Conservation (phyloP, 2,113 vertebrate species). For the Columbina picui region DNA sequence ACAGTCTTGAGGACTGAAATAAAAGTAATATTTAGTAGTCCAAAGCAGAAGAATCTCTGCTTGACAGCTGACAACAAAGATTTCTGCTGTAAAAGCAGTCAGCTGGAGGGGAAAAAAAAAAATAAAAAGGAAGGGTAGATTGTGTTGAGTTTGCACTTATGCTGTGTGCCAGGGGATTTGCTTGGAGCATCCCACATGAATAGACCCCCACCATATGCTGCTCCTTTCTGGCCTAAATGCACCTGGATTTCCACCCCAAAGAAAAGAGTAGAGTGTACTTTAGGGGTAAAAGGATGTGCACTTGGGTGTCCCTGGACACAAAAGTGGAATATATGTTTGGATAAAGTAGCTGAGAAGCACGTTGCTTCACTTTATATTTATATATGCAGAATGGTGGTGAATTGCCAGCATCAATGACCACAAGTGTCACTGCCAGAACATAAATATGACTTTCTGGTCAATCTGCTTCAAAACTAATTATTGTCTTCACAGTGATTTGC, state of each 20-base stretch:
- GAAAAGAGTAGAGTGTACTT: neutral
- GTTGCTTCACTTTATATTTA: neutral
- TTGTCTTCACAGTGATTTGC: neutral
- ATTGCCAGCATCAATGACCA: neutral
- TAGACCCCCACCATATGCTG: neutral
- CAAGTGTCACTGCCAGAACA: accelerated
- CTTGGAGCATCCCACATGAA: neutral
- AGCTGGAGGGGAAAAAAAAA: neutral
- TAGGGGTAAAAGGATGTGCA: neutral
- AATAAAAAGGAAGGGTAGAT: neutral
- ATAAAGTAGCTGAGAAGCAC: neutral
- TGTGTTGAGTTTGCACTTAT: neutral
- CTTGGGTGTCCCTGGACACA: neutral
- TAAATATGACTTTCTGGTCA: neutral
- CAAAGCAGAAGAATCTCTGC: neutral
- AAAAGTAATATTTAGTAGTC: neutral
- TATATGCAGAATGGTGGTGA: neutral
- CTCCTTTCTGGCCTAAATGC: neutral
- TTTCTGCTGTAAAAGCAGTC: neutral
- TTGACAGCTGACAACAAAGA: neutral
- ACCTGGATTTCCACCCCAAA: neutral
- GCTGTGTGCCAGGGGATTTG: neutral
- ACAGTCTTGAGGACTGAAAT: neutral
- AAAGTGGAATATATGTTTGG: neutral
- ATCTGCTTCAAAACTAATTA: neutral